These are phyloP conservation scores for Gymnothorax javanicus DNA, from an alignment of 2,797 vertebrate genomes.

Conservation along the genomic window DNA sequence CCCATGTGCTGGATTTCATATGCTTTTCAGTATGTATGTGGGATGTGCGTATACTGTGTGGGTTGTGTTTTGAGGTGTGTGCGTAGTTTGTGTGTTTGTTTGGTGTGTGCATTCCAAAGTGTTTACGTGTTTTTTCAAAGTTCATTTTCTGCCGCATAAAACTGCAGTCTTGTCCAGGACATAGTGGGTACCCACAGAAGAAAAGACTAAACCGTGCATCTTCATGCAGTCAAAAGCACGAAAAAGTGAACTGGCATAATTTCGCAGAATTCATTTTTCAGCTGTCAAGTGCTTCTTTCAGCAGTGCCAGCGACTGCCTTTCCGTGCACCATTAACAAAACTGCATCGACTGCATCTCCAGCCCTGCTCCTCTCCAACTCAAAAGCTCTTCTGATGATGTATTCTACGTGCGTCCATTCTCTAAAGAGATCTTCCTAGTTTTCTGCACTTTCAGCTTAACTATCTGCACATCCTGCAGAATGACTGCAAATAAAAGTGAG, in stretches of 20 bases:
- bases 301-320: background rate
- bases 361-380: background rate
- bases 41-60: too few species aligned
- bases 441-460: background rate
- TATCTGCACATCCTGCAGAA: background rate
- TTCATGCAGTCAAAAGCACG: background rate
- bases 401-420: background rate
- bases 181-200: background rate
- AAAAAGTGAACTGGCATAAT: background rate
- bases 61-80: background rate
- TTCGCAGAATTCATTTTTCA: slow-evolving; percentile 3
- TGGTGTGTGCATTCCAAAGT: background rate
- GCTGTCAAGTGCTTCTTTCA: background rate
- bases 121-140: background rate
- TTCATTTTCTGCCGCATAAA: background rate
- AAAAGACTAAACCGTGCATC: background rate
- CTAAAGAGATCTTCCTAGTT: background rate
- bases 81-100: background rate
- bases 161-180: background rate
- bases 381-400: background rate
- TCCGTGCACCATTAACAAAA: background rate
- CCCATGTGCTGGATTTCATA: slow-evolving; percentile 10
- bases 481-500: background rate
- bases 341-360: background rate
- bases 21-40: background rate